phyloP scores from a whole-genome alignment of 2,797 vertebrate species.

The Periophthalmus magnuspinnatus region DNA sequence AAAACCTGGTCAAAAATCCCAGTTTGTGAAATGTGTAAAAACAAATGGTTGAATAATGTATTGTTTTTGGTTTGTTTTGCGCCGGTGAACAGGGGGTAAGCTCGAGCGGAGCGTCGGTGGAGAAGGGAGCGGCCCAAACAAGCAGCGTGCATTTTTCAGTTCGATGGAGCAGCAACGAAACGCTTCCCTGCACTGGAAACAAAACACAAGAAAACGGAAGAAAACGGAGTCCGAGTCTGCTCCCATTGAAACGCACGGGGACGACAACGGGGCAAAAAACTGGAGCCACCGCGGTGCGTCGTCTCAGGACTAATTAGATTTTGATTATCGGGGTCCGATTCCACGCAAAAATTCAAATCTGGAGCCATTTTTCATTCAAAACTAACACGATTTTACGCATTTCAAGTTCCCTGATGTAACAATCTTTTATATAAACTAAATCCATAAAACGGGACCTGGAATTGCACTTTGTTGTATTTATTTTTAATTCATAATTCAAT shows the following conservation, averaged over 20 bases:
- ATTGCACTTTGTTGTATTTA: too few species aligned
- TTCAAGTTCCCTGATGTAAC: too few species aligned
- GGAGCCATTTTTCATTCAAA: too few species aligned
- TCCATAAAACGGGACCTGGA: too few species aligned
- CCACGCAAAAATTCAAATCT: too few species aligned
- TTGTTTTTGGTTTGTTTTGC: slow-evolving; percentile 28
- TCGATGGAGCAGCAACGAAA: slow-evolving; percentile 44
- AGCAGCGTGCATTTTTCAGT: slow-evolving; percentile 39
- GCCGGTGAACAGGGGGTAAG: slow-evolving; percentile 13
- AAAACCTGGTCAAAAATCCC: slow-evolving; percentile 23
- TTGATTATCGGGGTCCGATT: too few species aligned
- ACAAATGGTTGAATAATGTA: slow-evolving; percentile 28
- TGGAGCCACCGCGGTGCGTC: background rate
- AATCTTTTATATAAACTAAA: too few species aligned
- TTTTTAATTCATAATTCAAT: too few species aligned
- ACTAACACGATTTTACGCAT: too few species aligned
- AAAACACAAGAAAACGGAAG: slow-evolving; percentile 40
- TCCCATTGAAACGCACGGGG: slow-evolving; percentile 21
- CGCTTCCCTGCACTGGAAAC: slow-evolving; percentile 32
- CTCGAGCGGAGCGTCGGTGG: slow-evolving; percentile 4
- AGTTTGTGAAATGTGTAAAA: slow-evolving; percentile 30
- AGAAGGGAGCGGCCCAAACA: slow-evolving; percentile 11
- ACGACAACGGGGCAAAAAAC: slow-evolving; percentile 20
- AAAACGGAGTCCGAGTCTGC: slow-evolving; percentile 23
- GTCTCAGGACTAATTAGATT: slow-evolving; percentile 6